phyloP scores from a whole-genome alignment of 2,113 vertebrate species.

The Zapornia atra region DNA sequence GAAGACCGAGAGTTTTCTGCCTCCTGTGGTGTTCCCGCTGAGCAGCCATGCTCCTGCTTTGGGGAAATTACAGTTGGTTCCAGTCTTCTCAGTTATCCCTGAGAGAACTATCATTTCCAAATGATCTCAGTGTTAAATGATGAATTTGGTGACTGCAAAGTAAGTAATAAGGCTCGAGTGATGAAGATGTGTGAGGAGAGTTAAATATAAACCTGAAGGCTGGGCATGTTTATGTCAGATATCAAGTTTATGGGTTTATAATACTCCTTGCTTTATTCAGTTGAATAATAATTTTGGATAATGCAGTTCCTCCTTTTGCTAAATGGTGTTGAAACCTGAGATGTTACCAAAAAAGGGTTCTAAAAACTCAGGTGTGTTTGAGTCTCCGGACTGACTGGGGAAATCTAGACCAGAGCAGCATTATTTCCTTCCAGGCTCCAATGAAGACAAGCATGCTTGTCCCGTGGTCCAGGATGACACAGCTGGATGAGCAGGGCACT shows the following conservation, averaged over 20 bases:
- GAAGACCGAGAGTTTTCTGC: background rate
- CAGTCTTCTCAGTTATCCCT: background rate
- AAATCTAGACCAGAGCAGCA: background rate
- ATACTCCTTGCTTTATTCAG: background rate
- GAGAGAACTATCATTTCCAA: background rate
- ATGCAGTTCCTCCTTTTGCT: background rate
- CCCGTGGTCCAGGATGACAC: background rate
- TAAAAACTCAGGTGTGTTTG: background rate
- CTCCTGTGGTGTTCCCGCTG: background rate
- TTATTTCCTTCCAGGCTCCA: background rate
- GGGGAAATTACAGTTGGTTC: background rate
- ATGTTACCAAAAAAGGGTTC: background rate
- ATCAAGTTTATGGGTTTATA: background rate
- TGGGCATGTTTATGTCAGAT: background rate
- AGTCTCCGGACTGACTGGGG: background rate
- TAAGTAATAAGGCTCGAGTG: background rate
- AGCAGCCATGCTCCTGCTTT: background rate
- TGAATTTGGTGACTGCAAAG: background rate
- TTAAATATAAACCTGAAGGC: background rate
- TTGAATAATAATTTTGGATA: background rate
- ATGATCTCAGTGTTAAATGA: background rate
- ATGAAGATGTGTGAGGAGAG: background rate
- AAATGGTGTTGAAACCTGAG: background rate
- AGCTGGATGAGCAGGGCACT: background rate
- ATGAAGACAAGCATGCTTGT: rapidly evolving